Evolutionary conservation across 2,888 invertebrate species (phyloP).

Genomic region (Apotomis capreana): DNA sequence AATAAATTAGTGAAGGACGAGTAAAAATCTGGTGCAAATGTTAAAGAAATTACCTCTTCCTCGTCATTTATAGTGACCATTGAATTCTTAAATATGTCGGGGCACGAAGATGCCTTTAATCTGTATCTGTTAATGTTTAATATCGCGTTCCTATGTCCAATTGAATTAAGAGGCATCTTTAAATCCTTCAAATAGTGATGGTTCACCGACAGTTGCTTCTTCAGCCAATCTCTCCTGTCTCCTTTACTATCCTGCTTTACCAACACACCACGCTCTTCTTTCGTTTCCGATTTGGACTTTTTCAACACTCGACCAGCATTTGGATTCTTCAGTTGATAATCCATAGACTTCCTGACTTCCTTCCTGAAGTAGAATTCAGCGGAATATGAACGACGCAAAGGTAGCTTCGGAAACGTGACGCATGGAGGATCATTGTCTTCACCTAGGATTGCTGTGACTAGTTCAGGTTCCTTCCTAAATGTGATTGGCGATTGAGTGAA

Average conservation of each 20-base stretch:
- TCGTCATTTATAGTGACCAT: conserved; percentile 92
- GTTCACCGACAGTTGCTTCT: conserved; percentile 80
- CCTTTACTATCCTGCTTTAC: conserved; percentile 72
- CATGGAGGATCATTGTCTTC: conserved; percentile 61
- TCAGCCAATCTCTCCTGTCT: conserved; percentile 75
- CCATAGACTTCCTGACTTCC: conserved; percentile 53
- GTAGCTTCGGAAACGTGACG: conserved; percentile 58
- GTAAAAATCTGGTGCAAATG: background rate
- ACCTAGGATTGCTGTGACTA: background rate
- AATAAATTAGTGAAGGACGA: no score
- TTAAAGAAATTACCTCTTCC: conserved; percentile 84
- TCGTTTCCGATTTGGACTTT: conserved; percentile 62
- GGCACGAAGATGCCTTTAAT: conserved; percentile 94
- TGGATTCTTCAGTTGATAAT: conserved; percentile 60
- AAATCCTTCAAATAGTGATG: conserved; percentile 89
- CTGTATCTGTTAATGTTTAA: conserved; percentile 92
- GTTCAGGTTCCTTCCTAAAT: background rate
- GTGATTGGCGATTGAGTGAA: conserved; percentile 25
- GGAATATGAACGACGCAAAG: conserved; percentile 65
- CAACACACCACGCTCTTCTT: conserved; percentile 64
- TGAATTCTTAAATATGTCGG: conserved; percentile 95
- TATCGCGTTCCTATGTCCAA: conserved; percentile 94
- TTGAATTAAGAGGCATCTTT: conserved; percentile 89
- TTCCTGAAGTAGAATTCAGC: conserved; percentile 60
- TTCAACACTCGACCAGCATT: conserved; percentile 56